phyloP scores from a whole-genome alignment of 2,797 vertebrate genomes.

The Neostethus bicornis region DNA sequence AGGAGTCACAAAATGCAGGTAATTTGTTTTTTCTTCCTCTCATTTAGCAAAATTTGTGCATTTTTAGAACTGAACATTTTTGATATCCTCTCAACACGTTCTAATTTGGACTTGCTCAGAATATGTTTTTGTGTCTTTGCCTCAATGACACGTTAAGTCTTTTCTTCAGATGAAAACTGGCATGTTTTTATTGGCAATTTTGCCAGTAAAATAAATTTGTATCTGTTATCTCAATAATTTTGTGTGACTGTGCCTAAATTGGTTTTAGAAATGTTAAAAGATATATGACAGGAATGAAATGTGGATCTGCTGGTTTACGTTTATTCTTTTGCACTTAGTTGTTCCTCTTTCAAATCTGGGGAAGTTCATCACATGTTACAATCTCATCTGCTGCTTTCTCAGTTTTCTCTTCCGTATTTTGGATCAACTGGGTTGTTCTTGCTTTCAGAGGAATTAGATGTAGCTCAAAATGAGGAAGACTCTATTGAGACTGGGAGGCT shows the following conservation, averaged over 20 bases:
- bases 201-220: no score
- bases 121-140: no score
- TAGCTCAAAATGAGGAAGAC: constrained; percentile 27
- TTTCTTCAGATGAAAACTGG: no score
- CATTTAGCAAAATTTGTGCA: neutral
- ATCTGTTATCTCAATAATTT: neutral
- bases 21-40: constrained; percentile 26
- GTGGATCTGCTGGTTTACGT: neutral
- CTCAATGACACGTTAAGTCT: no score
- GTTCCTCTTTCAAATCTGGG: constrained; percentile 26
- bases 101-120: no score
- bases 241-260: neutral
- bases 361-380: constrained; percentile 7
- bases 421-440: neutral
- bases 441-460: constrained; percentile 54
- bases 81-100: no score
- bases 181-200: no score
- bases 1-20: constrained; percentile 82
- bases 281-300: neutral
- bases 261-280: neutral
- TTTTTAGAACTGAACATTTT: no score
- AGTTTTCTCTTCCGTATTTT: neutral
- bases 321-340: constrained; percentile 7
- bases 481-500: constrained; percentile 20
- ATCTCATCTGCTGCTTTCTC: constrained; percentile 10